A percentile compares a stretch with the other conserved stretches of the same genome.
Conservation (phyloP, 2,797 vertebrate genomes). For the Siniperca obscura region DNA sequence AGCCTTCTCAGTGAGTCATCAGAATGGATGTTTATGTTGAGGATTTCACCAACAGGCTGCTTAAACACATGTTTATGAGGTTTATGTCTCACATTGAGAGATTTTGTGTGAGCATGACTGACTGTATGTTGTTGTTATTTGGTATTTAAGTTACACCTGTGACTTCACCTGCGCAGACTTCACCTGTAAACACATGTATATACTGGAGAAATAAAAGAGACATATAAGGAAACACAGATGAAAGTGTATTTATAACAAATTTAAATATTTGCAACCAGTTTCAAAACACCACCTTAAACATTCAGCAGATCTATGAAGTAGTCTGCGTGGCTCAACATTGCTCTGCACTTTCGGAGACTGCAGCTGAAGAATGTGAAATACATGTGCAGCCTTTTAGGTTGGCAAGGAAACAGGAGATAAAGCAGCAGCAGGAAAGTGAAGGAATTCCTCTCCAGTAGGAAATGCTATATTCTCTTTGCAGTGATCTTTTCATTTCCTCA, state of each 20-base stretch:
- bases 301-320: not conserved
- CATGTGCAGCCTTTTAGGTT: conserved; percentile 34
- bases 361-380: conserved; percentile 51
- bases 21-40: not conserved
- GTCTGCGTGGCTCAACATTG: not conserved
- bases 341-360: not conserved
- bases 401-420: not conserved
- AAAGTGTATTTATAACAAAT: conserved; percentile 38
- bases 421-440: conserved; percentile 40
- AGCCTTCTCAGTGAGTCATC: conserved; percentile 34
- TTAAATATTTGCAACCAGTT: conserved; percentile 55
- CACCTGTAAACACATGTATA: conserved; percentile 23
- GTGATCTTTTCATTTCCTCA: conserved; percentile 71
- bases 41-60: conserved; percentile 4
- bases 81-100: conserved; percentile 1
- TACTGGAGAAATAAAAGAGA: not conserved
- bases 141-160: not conserved
- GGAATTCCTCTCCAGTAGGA: conserved; percentile 51
- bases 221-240: conserved; percentile 15
- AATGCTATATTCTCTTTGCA: conserved; percentile 34
- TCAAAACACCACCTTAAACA: conserved; percentile 5
- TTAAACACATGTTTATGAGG: conserved; percentile 27
- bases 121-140: conserved; percentile 7
- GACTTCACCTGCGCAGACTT: conserved; percentile 18
- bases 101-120: not conserved